These are phyloP conservation scores for western clawed frog (Xenopus tropicalis) DNA, from an alignment of 2,113 vertebrate genomes.

Conservation along the genomic window DNA sequence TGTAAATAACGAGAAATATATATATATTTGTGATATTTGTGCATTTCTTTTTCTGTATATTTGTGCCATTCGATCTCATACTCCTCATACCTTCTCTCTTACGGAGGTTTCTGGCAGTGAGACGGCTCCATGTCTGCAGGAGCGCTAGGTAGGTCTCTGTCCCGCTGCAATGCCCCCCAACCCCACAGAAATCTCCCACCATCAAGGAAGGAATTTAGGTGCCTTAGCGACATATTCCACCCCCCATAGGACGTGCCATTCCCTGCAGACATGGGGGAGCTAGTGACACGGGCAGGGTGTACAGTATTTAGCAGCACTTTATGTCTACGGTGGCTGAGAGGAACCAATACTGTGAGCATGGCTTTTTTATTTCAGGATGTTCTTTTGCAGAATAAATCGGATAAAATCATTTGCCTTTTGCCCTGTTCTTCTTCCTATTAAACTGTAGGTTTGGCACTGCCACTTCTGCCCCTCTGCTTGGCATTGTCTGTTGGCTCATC, in stretches of 20 bases:
- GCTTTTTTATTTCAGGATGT: constrained; percentile 40
- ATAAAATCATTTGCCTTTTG: constrained; percentile 1
- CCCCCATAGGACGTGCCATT: constrained; percentile 10
- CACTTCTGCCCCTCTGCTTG: too few relatives aligned
- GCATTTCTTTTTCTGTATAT: constrained; percentile 15
- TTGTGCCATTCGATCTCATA: background rate
- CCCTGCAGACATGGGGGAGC: constrained; percentile 16
- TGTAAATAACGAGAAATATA: constrained; percentile 36
- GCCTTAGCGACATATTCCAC: constrained; percentile 40
- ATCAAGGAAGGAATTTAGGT: constrained; percentile 38
- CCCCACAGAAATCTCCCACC: constrained; percentile 30
- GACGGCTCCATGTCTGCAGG: background rate
- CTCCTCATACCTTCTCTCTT: constrained; percentile 26
- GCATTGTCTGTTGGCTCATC: too few relatives aligned
- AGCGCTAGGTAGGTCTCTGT: background rate
- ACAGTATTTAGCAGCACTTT: constrained; percentile 39
- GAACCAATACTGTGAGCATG: constrained; percentile 41
- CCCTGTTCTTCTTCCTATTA: too few relatives aligned
- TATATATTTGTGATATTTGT: constrained; percentile 40
- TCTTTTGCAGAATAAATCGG: constrained; percentile 38
- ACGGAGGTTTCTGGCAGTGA: background rate
- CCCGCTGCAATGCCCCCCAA: background rate
- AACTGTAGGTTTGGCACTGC: too few relatives aligned
- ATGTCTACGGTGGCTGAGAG: constrained; percentile 27
- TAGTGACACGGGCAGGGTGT: constrained; percentile 27